A percentile compares a stretch with the other conserved stretches of the same genome.
These are phyloP conservation scores for Corythornis madagascariensis DNA, from an alignment of 2,113 vertebrate genomes.

Conservation along the genomic window DNA sequence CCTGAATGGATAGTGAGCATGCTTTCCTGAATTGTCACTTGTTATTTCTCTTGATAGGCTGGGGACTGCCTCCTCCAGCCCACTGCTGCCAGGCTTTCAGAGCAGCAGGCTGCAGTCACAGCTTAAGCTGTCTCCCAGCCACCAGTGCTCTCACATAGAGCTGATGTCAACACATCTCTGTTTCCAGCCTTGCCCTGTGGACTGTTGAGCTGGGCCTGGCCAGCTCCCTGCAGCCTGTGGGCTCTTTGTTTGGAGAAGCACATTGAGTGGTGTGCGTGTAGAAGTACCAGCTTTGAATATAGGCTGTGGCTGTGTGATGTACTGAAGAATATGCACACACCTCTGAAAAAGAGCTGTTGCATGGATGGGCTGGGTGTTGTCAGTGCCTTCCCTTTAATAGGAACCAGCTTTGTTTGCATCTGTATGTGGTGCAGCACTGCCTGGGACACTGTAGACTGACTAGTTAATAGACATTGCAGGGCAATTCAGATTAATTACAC, in stretches of 20 bases:
- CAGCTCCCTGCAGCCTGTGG: not conserved
- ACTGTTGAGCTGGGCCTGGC: not conserved
- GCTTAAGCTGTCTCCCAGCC: not conserved
- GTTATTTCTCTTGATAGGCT: not conserved
- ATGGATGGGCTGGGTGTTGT: too few relatives aligned
- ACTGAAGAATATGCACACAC: accelerated
- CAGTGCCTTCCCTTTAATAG: not conserved
- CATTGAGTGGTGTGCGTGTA: accelerated
- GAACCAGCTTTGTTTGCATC: not conserved
- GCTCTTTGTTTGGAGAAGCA: not conserved
- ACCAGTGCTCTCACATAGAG: not conserved
- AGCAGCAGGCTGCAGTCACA: not conserved
- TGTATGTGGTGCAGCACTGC: accelerated
- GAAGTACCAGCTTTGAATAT: not conserved
- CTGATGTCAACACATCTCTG: accelerated
- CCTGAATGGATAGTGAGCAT: not conserved
- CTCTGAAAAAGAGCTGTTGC: not conserved
- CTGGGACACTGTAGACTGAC: not conserved
- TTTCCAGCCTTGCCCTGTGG: not conserved
- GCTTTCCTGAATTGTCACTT: conserved; percentile 17
- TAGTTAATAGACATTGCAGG: not conserved
- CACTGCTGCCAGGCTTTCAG: not conserved
- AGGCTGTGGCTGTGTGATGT: not conserved
- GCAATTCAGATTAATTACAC: not conserved
- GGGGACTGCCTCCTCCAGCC: not conserved